Percentiles rank a stretch among this genome's conserved stretches.
These are phyloP conservation scores for Stigmatopora argus DNA, from an alignment of 2,113 vertebrate genomes.

Conservation along the genomic window DNA sequence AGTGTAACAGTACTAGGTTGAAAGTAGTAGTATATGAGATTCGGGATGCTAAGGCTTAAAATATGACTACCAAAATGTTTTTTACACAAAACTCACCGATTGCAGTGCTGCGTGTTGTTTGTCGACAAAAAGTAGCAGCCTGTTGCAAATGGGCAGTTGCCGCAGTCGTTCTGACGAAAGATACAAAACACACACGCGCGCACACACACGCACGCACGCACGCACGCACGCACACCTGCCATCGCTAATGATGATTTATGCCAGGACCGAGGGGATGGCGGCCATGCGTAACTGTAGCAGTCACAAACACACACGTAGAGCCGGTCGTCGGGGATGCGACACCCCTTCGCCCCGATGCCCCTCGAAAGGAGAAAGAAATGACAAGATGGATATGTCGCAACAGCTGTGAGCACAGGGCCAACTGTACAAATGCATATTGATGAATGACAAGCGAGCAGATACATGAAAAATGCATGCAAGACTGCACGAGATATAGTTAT, in stretches of 20 bases:
- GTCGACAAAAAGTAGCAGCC: constrained; percentile 42
- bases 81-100: neutral
- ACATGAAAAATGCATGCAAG: constrained; percentile 8
- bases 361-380: constrained; percentile 24
- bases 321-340: constrained; percentile 24
- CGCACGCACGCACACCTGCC: constrained; percentile 50
- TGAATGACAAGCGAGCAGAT: constrained; percentile 24
- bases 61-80: too few relatives aligned
- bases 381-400: constrained; percentile 42
- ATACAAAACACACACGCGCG: constrained; percentile 7
- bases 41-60: too few relatives aligned
- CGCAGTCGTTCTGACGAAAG: constrained; percentile 22
- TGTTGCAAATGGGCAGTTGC: constrained; percentile 56
- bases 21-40: too few relatives aligned
- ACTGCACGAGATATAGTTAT: constrained; percentile 28
- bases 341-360: constrained; percentile 1
- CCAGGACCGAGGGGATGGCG: constrained; percentile 40
- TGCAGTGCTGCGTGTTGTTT: constrained; percentile 13
- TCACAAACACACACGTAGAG: constrained; percentile 48
- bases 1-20: too few relatives aligned
- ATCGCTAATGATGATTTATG: constrained; percentile 70
- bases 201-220: constrained; percentile 5
- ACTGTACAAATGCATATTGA: constrained; percentile 39
- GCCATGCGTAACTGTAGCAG: constrained; percentile 61
- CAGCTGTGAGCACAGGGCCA: constrained; percentile 21